phyloP scores from a whole-genome alignment of 2,113 vertebrate genomes.

The Casuarius casuarius region DNA sequence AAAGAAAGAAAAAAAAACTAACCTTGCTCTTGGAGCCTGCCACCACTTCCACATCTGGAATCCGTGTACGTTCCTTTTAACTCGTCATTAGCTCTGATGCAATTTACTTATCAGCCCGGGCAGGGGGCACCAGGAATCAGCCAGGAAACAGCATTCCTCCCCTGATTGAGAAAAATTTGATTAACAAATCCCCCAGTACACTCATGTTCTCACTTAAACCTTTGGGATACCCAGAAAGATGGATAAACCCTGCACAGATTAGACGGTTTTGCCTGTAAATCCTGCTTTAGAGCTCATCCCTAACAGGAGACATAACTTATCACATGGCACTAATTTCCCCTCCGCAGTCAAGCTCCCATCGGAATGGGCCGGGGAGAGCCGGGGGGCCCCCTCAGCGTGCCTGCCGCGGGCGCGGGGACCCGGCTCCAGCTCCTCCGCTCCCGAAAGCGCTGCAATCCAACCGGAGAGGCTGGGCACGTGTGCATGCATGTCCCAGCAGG shows the following conservation, averaged over 20 bases:
- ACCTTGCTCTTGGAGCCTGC: background rate
- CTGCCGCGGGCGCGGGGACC: too few species aligned
- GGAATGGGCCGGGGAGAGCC: background rate
- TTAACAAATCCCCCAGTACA: background rate
- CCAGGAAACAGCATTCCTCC: background rate
- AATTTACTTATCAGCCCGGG: background rate
- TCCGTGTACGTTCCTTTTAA: accelerated
- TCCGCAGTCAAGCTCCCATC: background rate
- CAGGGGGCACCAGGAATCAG: background rate
- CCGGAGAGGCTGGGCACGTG: too few species aligned
- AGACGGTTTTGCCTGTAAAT: background rate
- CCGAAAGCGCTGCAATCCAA: background rate
- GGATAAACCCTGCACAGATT: background rate
- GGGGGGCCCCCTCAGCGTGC: background rate
- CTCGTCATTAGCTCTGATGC: background rate
- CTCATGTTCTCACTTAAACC: background rate
- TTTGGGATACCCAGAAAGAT: background rate
- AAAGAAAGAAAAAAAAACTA: background rate
- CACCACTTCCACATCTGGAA: background rate
- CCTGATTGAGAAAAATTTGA: background rate
- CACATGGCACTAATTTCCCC: background rate
- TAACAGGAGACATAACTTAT: background rate
- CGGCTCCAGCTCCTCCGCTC: background rate
- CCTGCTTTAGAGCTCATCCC: background rate
- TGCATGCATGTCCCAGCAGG: too few species aligned